Evolutionary conservation across 2,888 invertebrate genomes (phyloP), one percentile per base, ranked within the genome.

Genomic region (Ichneumoninae sp.): DNA sequence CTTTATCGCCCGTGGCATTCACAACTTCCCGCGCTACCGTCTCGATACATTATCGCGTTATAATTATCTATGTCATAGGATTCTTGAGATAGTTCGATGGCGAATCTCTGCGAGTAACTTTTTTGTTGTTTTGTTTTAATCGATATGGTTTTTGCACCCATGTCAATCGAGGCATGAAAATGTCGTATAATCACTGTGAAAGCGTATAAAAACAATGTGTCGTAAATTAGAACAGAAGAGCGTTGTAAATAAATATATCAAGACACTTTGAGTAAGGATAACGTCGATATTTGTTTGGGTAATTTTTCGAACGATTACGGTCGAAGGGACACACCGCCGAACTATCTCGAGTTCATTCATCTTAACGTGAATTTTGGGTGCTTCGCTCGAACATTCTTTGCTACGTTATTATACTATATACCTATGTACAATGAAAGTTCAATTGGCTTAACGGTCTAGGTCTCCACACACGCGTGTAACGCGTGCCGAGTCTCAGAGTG

Each of bases 371-470:
- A 89, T 86, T 87, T 88, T 87, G 86, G 84, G 86, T 83, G 84
- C 83, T 88, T 86, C 86, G 86, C 81, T 86, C 84, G 72, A 88
- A 88, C 87, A 88, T 84, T 82, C 84, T 71, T 68, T 7, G 79
- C 88, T 88, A 88, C 80, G 76, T 86, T 87, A 76, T 80, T 72
- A 57, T 74, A 22, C 47, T 82, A 69, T 87, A 87, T 87, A 83
- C 75, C 62, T 90, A 90, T 91, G 57, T 91, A 91, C 90, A 91
- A 86, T 89, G 87, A 90, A 87, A 87, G 80, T 88, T 87, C 84
- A 77, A 84, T 82, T 83, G 86, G 88, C 81, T 81, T 72, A 84
- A 75, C 66, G 50, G 68, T 71, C 33, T 82, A 66, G 81, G 71
- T 69, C 77, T 75, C 52, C 40, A 74, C 52, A 47, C 33, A 72